These are phyloP conservation scores for Acrossocheilus fasciatus DNA, from an alignment of 2,797 vertebrate species.

Conservation along the genomic window DNA sequence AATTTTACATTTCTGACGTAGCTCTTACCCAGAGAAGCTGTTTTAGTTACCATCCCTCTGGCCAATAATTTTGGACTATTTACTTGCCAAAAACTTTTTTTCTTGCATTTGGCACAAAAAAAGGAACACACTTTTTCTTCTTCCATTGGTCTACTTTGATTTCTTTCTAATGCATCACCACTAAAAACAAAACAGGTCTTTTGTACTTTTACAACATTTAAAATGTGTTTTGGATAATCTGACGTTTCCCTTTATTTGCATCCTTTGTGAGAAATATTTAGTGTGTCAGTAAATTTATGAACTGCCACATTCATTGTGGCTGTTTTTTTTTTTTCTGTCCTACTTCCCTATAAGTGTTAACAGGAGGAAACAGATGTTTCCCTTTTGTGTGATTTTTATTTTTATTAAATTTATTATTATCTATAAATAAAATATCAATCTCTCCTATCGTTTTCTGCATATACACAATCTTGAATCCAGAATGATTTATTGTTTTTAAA, in stretches of 20 bases:
- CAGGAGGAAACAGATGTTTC: slow-evolving; percentile 59
- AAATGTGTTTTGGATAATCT: background rate
- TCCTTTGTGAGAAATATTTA: background rate
- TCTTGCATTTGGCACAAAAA: background rate
- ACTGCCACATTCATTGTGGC: background rate
- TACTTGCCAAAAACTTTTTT: background rate
- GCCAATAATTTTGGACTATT: background rate
- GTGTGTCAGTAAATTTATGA: background rate
- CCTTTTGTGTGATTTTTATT: background rate
- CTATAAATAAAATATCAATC: background rate
- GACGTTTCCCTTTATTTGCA: background rate
- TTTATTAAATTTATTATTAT: background rate
- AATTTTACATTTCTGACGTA: background rate
- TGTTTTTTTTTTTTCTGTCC: background rate
- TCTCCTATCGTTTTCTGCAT: background rate
- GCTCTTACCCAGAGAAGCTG: background rate
- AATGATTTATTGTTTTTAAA: background rate
- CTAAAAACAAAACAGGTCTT: background rate
- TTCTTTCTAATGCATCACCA: background rate
- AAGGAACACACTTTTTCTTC: too few species aligned
- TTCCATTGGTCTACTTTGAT: background rate
- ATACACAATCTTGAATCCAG: background rate
- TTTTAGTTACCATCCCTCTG: background rate
- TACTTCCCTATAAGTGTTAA: slow-evolving; percentile 28
- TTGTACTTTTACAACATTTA: background rate